These are phyloP conservation scores for Antennarius striatus DNA, from an alignment of 2,113 vertebrate genomes.

Conservation along the genomic window DNA sequence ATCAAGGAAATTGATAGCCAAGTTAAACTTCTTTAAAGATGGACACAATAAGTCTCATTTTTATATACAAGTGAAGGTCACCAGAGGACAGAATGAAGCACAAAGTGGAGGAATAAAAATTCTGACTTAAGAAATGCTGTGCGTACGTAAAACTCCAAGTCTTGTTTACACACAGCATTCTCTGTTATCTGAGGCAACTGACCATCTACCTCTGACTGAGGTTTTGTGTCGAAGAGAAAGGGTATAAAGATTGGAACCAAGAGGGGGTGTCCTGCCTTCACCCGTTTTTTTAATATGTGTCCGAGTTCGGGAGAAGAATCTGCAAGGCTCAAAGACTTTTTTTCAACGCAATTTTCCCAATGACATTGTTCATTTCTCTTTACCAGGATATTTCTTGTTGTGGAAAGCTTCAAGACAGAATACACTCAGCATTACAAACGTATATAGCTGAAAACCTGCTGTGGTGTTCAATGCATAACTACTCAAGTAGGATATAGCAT, in stretches of 20 bases:
- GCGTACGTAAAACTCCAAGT: conserved; percentile 16
- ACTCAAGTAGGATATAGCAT: background rate
- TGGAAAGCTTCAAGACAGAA: background rate
- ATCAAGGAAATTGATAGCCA: background rate
- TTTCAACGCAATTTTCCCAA: conserved; percentile 15
- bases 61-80: conserved; percentile 47
- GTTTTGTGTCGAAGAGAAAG: conserved; percentile 36
- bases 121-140: conserved; percentile 33
- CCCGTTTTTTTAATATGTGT: conserved; percentile 14
- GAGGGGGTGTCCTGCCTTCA: conserved; percentile 38
- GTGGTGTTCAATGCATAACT: conserved; percentile 6
- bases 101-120: conserved; percentile 29
- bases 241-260: conserved; percentile 33
- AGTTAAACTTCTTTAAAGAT: conserved; percentile 22
- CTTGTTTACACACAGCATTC: conserved; percentile 1
- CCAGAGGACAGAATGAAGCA: conserved; percentile 52
- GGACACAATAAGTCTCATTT: conserved; percentile 26
- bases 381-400: conserved; percentile 21
- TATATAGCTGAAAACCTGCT: background rate
- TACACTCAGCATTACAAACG: background rate
- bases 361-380: conserved; percentile 1
- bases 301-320: conserved; percentile 15
- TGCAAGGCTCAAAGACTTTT: background rate
- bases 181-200: conserved; percentile 17
- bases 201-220: conserved; percentile 26